Conservation (phyloP, 2,797 vertebrate species). For the Gymnocypris eckloni region DNA sequence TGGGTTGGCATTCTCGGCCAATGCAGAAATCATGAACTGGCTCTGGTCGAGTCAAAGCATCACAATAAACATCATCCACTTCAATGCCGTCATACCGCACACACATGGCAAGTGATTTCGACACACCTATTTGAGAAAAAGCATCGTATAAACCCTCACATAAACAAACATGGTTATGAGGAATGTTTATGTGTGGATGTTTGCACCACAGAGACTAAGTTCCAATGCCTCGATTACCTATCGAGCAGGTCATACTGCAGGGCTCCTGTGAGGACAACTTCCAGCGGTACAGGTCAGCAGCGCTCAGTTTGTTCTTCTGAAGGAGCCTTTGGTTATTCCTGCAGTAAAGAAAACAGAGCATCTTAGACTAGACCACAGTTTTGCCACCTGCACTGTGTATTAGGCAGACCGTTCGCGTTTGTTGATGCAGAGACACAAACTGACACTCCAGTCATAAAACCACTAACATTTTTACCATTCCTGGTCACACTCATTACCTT, state of each 20-base stretch:
- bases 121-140: constrained; percentile 81
- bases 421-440: constrained; percentile 36
- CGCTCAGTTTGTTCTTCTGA: constrained; percentile 91
- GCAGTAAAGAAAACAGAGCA: constrained; percentile 51
- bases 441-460: constrained; percentile 41
- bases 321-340: constrained; percentile 89
- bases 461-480: constrained; percentile 47
- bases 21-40: constrained; percentile 97
- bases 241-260: constrained; percentile 96
- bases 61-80: constrained; percentile 93
- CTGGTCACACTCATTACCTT: constrained; percentile 52
- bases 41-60: constrained; percentile 92
- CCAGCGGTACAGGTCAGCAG: constrained; percentile 99
- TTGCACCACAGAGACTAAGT: neutral
- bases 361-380: constrained; percentile 12
- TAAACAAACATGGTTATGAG: neutral
- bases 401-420: constrained; percentile 35
- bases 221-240: constrained; percentile 77
- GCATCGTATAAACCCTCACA: neutral
- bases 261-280: constrained; percentile 97
- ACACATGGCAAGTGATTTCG: constrained; percentile 91
- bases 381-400: constrained; percentile 29
- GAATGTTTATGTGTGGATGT: neutral
- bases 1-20: constrained; percentile 95
- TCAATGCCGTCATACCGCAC: constrained; percentile 94